A percentile compares a stretch with the other conserved stretches of the same genome.
These are phyloP conservation scores for Bibio marci DNA, from an alignment of 2,888 invertebrate species.

Conservation along the genomic window DNA sequence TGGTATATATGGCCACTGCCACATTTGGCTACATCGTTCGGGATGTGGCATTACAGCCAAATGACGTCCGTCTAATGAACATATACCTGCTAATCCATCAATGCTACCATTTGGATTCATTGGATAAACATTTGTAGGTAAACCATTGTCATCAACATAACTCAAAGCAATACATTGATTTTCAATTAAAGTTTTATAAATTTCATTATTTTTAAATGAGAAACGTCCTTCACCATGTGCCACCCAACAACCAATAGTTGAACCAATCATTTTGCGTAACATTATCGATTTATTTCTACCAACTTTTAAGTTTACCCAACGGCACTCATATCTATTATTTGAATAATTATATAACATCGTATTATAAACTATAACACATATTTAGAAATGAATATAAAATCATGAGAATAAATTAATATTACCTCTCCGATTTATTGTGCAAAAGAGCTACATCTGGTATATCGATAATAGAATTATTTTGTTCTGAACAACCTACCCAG, in stretches of 20 bases:
- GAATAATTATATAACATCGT: not conserved
- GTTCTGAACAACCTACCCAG: constrained; percentile 61
- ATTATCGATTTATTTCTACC: constrained; percentile 52
- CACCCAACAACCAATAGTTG: constrained; percentile 88
- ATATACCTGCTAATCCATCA: constrained; percentile 75
- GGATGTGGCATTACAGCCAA: constrained; percentile 99
- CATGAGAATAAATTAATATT: constrained; percentile 16
- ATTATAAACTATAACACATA: no score
- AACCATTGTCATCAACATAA: constrained; percentile 67
- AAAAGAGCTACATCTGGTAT: constrained; percentile 52
- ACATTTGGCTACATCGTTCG: constrained; percentile 74
- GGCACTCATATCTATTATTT: constrained; percentile 43
- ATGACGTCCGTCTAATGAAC: constrained; percentile 82
- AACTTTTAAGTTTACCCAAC: constrained; percentile 62
- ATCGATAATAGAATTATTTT: constrained; percentile 17
- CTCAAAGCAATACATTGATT: constrained; percentile 56
- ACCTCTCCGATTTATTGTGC: constrained; percentile 80
- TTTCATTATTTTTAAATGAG: constrained; percentile 33
- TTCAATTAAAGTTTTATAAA: constrained; percentile 33
- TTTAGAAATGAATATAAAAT: no score
- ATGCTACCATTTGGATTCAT: constrained; percentile 88
- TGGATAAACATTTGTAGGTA: constrained; percentile 68
- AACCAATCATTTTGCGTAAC: constrained; percentile 74
- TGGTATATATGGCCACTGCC: constrained; percentile 74
- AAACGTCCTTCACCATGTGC: constrained; percentile 92